These are phyloP conservation scores for Drosophila pseudotakahashii DNA, from an alignment of 2,888 invertebrate species.

Conservation along the genomic window DNA sequence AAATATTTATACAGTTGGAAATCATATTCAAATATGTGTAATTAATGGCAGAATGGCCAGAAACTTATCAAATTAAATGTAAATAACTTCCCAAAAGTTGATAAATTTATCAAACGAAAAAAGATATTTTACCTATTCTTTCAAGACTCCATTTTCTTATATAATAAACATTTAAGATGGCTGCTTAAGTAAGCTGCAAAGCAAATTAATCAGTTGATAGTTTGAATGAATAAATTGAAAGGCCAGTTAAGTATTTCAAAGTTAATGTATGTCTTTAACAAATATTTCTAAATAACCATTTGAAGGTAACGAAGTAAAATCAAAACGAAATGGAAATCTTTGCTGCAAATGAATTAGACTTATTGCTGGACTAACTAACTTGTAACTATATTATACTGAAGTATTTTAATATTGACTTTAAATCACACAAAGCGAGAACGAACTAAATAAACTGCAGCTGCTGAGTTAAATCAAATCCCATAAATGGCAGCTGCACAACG, in stretches of 20 bases:
- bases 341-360: background rate
- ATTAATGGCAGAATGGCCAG: too few relatives aligned
- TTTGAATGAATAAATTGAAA: background rate
- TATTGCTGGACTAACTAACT: background rate
- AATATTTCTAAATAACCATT: background rate
- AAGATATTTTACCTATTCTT: too few relatives aligned
- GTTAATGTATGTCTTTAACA: background rate
- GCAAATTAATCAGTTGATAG: background rate
- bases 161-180: background rate
- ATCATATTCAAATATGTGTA: too few relatives aligned
- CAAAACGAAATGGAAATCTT: background rate
- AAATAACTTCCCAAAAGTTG: too few relatives aligned
- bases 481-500: slow-evolving; percentile 14
- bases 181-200: background rate
- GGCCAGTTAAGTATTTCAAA: background rate
- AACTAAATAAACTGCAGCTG: background rate
- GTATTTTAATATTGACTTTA: background rate
- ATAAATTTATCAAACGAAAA: too few relatives aligned
- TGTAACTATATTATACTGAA: background rate
- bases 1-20: too few relatives aligned
- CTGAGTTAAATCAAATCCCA: slow-evolving; percentile 26
- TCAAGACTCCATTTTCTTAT: too few relatives aligned
- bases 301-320: background rate
- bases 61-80: too few relatives aligned
- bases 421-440: background rate